Conservation (phyloP, 2,888 invertebrate genomes). For the Pinctada fucata region DNA sequence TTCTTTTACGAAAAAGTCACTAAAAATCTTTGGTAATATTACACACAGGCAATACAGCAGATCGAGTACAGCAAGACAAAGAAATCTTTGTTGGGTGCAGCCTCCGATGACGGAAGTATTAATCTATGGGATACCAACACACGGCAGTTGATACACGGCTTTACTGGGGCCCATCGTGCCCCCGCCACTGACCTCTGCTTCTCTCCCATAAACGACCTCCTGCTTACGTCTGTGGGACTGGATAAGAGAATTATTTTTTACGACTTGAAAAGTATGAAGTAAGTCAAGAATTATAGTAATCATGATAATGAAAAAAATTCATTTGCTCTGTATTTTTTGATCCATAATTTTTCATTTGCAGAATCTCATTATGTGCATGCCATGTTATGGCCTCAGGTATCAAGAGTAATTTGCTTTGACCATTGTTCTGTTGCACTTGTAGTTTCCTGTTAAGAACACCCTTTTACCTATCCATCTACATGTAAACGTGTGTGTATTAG, state of each 20-base stretch:
- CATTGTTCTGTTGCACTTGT: too few relatives aligned
- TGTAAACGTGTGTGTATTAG: too few relatives aligned
- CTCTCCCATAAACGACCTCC: constrained; percentile 77
- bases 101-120: constrained; percentile 74
- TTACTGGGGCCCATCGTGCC: constrained; percentile 71
- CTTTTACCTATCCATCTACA: too few relatives aligned
- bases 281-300: constrained; percentile 31
- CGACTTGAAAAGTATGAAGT: constrained; percentile 74
- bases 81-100: constrained; percentile 72
- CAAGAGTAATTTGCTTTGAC: too few relatives aligned
- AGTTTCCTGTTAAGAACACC: too few relatives aligned
- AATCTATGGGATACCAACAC: constrained; percentile 75
- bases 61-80: constrained; percentile 70
- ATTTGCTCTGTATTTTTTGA: too few relatives aligned
- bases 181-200: constrained; percentile 76
- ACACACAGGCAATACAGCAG: constrained; percentile 70
- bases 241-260: constrained; percentile 76
- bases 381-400: too few relatives aligned
- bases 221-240: constrained; percentile 76
- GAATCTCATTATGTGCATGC: too few relatives aligned
- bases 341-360: too few relatives aligned
- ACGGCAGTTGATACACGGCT: constrained; percentile 69
- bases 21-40: too few relatives aligned
- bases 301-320: not conserved
- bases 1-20: too few relatives aligned